phyloP scores from a whole-genome alignment of 1,140 invertebrate species.

The Bombus sibiricus region DNA sequence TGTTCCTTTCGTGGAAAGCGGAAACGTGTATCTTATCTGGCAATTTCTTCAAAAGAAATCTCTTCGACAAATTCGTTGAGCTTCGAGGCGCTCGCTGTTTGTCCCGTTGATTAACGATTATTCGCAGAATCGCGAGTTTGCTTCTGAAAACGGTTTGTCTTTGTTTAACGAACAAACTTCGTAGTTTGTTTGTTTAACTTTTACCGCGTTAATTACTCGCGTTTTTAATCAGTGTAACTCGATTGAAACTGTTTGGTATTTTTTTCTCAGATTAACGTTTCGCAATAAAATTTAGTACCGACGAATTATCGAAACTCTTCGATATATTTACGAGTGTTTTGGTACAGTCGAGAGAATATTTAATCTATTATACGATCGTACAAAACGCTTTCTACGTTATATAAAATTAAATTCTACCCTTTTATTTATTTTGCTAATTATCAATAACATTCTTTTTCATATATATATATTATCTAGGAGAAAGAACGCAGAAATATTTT shows the following conservation, averaged over 20 bases:
- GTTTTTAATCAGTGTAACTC: constrained; percentile 19
- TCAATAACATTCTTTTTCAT: background rate
- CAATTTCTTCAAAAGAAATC: background rate
- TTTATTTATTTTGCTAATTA: background rate
- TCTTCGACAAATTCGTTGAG: constrained; percentile 2
- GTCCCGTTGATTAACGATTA: constrained; percentile 14
- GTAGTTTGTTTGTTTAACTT: background rate
- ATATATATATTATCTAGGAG: too few relatives aligned
- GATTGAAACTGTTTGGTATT: background rate
- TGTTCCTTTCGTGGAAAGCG: background rate
- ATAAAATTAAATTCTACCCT: background rate
- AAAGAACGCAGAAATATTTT: background rate
- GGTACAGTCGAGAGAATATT: background rate
- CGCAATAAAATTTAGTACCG: background rate
- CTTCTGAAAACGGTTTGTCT: background rate
- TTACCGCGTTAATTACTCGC: constrained; percentile 14
- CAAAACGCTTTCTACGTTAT: background rate
- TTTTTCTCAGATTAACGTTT: background rate
- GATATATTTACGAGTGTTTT: background rate
- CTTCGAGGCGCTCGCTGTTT: constrained; percentile 8
- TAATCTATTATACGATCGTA: background rate
- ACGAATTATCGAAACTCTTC: background rate
- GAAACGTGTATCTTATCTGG: background rate
- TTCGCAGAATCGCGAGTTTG: background rate
- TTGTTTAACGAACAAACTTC: constrained; percentile 11